These are phyloP conservation scores for Sturmia bella DNA, from an alignment of 2,888 invertebrate genomes.

Conservation along the genomic window DNA sequence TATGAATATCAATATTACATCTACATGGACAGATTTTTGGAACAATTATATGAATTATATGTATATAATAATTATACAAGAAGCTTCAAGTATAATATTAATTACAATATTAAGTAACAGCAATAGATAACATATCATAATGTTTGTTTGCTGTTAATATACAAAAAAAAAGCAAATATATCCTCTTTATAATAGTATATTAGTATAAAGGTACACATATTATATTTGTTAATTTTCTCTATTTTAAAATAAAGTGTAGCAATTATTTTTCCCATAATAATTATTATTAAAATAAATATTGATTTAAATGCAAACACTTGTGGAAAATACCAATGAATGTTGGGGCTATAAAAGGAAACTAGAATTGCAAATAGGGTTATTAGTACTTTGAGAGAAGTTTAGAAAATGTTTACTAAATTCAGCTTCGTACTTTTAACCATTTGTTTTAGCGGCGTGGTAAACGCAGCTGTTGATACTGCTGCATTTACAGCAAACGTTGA, in stretches of 20 bases:
- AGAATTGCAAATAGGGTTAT: not conserved
- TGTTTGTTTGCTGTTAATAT: too few species aligned
- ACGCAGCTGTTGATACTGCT: not conserved
- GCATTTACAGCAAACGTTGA: conserved; percentile 8
- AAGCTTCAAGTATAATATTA: too few species aligned
- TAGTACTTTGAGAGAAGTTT: not conserved
- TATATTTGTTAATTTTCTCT: not conserved
- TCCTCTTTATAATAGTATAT: conserved; percentile 17
- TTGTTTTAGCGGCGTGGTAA: conserved; percentile 1
- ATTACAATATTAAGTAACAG: too few species aligned
- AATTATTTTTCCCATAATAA: conserved; percentile 20
- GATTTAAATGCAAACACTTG: conserved; percentile 41
- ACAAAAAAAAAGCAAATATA: too few species aligned
- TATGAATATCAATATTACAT: too few species aligned
- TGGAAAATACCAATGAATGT: conserved; percentile 26
- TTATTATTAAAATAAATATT: conserved; percentile 36
- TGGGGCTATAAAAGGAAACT: conserved; percentile 23
- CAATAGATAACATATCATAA: too few species aligned
- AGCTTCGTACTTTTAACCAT: conserved; percentile 32
- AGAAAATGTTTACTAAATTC: conserved; percentile 40
- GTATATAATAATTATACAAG: too few species aligned
- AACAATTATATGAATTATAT: too few species aligned
- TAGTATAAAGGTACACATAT: not conserved
- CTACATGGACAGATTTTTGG: too few species aligned
- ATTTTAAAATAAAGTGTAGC: not conserved